These are phyloP conservation scores for Burhinus bistriatus DNA, from an alignment of 2,113 vertebrate species.

Conservation along the genomic window DNA sequence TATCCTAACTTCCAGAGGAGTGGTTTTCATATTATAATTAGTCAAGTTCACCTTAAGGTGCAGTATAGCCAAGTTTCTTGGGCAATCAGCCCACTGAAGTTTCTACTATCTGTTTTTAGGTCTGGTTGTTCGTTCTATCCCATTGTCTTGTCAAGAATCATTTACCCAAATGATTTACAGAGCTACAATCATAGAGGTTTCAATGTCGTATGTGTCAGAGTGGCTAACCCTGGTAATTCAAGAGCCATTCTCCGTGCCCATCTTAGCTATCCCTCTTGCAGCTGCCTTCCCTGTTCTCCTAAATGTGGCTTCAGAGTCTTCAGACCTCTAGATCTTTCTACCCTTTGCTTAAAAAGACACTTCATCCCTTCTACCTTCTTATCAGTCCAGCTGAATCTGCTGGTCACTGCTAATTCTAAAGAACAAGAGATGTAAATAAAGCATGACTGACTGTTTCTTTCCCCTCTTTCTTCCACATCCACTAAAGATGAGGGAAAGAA, in stretches of 20 bases:
- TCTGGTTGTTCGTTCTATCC: too few relatives aligned
- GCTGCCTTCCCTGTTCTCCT: neutral
- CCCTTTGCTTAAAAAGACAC: neutral
- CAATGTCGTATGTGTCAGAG: too few relatives aligned
- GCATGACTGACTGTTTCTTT: neutral
- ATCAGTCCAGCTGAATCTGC: neutral
- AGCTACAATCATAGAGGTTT: too few relatives aligned
- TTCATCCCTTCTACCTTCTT: neutral
- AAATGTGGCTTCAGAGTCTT: neutral
- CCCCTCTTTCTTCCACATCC: accelerated
- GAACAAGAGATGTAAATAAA: neutral
- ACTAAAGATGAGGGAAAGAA: neutral
- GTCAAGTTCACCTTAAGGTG: too few relatives aligned
- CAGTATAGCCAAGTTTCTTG: too few relatives aligned
- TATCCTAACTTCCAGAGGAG: too few relatives aligned
- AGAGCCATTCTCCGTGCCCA: neutral
- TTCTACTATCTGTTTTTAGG: too few relatives aligned
- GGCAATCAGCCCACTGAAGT: too few relatives aligned
- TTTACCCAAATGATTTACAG: too few relatives aligned
- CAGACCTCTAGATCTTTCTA: neutral
- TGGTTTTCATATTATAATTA: too few relatives aligned
- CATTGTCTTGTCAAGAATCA: too few relatives aligned
- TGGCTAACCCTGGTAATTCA: neutral
- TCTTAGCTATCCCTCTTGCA: neutral
- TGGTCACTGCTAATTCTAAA: neutral